phyloP scores from a whole-genome alignment of 1,140 invertebrate genomes.

The Bombus waltoni region DNA sequence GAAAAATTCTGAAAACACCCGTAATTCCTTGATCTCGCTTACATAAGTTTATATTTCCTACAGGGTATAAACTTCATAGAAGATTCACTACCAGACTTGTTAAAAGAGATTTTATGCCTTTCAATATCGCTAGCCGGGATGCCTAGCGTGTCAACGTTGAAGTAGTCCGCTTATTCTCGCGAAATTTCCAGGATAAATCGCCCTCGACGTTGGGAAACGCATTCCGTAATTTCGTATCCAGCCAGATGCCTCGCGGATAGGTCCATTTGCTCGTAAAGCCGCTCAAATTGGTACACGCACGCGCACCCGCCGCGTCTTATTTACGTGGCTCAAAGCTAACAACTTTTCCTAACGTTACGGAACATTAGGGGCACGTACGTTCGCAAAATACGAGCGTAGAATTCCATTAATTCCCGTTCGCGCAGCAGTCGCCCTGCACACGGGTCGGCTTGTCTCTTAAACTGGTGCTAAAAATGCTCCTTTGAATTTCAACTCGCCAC shows the following conservation, averaged over 20 bases:
- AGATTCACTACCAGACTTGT: too few species aligned
- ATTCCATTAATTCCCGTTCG: conserved; percentile 16
- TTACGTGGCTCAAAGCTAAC: conserved; percentile 32
- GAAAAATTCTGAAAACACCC: neutral
- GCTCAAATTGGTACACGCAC: conserved; percentile 4
- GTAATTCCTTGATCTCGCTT: too few species aligned
- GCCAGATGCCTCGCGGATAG: conserved; percentile 7
- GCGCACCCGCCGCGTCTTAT: conserved; percentile 17
- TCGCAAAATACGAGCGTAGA: conserved; percentile 1
- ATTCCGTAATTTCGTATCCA: conserved; percentile 20
- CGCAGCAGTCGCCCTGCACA: neutral
- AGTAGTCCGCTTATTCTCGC: neutral
- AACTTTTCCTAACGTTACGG: conserved; percentile 27
- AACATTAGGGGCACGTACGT: conserved; percentile 31
- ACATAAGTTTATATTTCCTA: neutral
- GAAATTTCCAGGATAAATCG: conserved; percentile 20
- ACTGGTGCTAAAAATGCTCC: neutral
- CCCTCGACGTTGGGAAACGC: neutral
- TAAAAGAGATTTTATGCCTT: neutral
- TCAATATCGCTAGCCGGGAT: neutral
- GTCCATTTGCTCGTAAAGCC: conserved; percentile 19
- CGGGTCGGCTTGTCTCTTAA: neutral
- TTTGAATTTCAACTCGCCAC: neutral
- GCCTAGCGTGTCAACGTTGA: neutral
- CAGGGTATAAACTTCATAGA: neutral